Evolutionary conservation across 2,797 vertebrate species (phyloP).

Genomic region (Vireo griseus): DNA sequence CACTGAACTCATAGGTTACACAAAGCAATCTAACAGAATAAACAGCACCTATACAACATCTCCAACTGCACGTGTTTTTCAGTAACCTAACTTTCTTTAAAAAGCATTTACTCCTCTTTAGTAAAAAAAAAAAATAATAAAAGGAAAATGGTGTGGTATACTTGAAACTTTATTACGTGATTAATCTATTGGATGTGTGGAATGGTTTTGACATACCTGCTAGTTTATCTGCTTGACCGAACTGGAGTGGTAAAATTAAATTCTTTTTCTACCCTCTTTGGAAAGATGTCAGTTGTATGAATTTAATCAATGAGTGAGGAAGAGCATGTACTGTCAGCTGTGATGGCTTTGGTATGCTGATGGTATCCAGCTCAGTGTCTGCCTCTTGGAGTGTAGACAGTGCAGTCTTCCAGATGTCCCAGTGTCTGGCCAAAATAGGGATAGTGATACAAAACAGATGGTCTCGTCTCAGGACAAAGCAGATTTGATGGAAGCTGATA

Average conservation of each 20-base stretch:
- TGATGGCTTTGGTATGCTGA: slow-evolving; percentile 37
- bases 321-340: slow-evolving; percentile 22
- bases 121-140: not conserved
- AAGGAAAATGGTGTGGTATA: not conserved
- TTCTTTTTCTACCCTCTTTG: not conserved
- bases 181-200: not conserved
- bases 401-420: slow-evolving; percentile 51
- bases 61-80: not conserved
- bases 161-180: not conserved
- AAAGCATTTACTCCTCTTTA: not conserved
- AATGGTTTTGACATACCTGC: not conserved
- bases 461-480: not conserved
- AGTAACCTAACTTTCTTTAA: not conserved
- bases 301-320: slow-evolving; percentile 8
- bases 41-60: not conserved
- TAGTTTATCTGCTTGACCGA: not conserved
- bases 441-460: slow-evolving; percentile 40
- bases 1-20: not conserved
- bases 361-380: slow-evolving; percentile 43
- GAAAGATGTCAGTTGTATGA: not conserved
- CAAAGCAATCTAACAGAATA: not conserved
- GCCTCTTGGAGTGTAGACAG: not conserved
- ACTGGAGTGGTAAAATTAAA: not conserved
- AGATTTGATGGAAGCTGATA: not conserved
- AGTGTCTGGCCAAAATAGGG: slow-evolving; percentile 30